Percentiles rank a stretch among this genome's conserved stretches.
Evolutionary conservation across 2,797 vertebrate species (phyloP).

Genomic region (Hoplostethus atlanticus): DNA sequence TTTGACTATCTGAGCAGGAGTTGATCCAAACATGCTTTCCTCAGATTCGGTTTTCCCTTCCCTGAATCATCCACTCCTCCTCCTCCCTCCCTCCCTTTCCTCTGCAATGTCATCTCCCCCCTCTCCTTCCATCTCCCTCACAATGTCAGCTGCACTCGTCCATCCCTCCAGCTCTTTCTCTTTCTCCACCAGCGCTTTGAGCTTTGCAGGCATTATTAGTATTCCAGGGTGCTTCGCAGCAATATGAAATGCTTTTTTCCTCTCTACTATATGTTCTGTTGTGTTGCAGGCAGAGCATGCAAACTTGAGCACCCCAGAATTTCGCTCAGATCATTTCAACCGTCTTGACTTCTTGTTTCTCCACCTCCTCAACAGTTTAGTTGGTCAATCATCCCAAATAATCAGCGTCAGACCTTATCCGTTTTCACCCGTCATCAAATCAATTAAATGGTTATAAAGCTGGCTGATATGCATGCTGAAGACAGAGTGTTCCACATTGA

Average conservation of each 20-base stretch:
- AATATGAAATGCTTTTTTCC: slow-evolving; percentile 70
- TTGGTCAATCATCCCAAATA: slow-evolving; percentile 53
- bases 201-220: slow-evolving; percentile 78
- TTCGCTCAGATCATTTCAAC: slow-evolving; percentile 42
- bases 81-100: slow-evolving; percentile 42
- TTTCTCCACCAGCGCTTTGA: slow-evolving; percentile 68
- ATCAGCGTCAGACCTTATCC: slow-evolving; percentile 49
- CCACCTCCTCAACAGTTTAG: slow-evolving; percentile 25
- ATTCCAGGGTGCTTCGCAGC: slow-evolving; percentile 74
- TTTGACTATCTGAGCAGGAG: slow-evolving; percentile 2
- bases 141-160: slow-evolving; percentile 77
- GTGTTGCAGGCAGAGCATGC: slow-evolving; percentile 31
- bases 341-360: slow-evolving; percentile 7
- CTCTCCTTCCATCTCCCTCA: slow-evolving; percentile 68
- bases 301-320: slow-evolving; percentile 46
- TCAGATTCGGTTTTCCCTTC: slow-evolving; percentile 58
- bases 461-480: slow-evolving; percentile 41
- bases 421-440: slow-evolving; percentile 61
- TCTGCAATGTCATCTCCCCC: slow-evolving; percentile 74
- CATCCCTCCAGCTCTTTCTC: slow-evolving; percentile 70
- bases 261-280: slow-evolving; percentile 42
- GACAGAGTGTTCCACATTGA: slow-evolving; percentile 50
- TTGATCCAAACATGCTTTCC: slow-evolving; percentile 68
- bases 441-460: slow-evolving; percentile 60
- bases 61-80: slow-evolving; percentile 52